phyloP scores from a whole-genome alignment of 2,888 invertebrate genomes.

The Graphium colonna region DNA sequence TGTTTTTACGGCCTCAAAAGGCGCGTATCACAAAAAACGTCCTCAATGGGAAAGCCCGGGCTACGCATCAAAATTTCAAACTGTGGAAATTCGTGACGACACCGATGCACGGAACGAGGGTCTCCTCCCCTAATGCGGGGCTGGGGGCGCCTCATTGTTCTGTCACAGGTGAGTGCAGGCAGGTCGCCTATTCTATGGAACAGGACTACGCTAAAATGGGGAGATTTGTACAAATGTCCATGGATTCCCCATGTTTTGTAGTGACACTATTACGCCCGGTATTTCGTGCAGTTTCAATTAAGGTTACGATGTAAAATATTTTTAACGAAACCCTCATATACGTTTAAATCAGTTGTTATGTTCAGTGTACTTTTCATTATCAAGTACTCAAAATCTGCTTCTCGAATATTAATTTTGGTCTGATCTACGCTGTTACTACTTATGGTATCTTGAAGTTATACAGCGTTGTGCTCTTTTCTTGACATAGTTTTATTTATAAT shows the following conservation, averaged over 20 bases:
- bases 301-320: background rate
- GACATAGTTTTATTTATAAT: no score
- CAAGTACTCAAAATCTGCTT: no score
- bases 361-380: no score
- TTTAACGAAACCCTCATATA: no score
- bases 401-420: no score
- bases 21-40: background rate
- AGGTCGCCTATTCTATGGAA: conserved; percentile 32
- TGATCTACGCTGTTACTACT: no score
- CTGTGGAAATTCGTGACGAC: conserved; percentile 37
- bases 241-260: conserved; percentile 12
- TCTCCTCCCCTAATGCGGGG: conserved; percentile 21
- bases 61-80: conserved; percentile 38
- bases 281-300: background rate
- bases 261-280: conserved; percentile 14
- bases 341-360: no score
- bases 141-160: conserved; percentile 38
- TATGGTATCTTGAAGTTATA: no score
- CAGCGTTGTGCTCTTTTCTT: no score
- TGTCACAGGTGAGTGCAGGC: conserved; percentile 50
- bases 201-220: conserved; percentile 21
- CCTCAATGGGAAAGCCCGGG: background rate
- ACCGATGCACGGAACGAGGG: conserved; percentile 31
- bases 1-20: no score
- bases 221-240: conserved; percentile 12